Evolutionary conservation across 2,797 vertebrate species (phyloP).

Genomic region (Paramormyrops hopkinsi): DNA sequence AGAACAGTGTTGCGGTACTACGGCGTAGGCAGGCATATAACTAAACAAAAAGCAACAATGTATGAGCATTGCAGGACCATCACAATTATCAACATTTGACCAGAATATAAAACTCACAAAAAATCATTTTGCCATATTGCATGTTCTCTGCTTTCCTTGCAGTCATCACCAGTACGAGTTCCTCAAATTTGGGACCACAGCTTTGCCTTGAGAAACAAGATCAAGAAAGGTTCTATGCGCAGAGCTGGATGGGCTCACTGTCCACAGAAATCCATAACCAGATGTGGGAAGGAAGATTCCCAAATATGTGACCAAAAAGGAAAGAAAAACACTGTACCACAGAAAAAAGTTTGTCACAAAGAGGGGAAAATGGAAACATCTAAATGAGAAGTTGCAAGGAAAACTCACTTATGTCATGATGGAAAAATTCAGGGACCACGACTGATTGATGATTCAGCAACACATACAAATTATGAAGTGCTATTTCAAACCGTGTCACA

Average conservation of each 20-base stretch:
- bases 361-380: neutral
- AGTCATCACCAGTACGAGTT: neutral
- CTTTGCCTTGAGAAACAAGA: neutral
- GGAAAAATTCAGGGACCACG: neutral
- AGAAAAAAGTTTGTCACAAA: neutral
- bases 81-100: neutral
- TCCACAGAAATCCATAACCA: neutral
- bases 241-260: neutral
- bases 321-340: neutral
- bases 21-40: neutral
- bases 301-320: neutral
- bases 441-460: neutral
- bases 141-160: neutral
- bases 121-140: neutral
- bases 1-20: neutral
- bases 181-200: neutral
- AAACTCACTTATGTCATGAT: neutral
- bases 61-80: neutral
- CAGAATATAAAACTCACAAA: neutral
- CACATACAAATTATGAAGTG: neutral
- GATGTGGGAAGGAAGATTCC: neutral
- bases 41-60: neutral
- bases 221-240: neutral
- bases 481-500: neutral
- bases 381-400: neutral